Base-by-base conservation (phyloP, 2,113 vertebrate genomes). In the Ivindomyrus marchei region DNA sequence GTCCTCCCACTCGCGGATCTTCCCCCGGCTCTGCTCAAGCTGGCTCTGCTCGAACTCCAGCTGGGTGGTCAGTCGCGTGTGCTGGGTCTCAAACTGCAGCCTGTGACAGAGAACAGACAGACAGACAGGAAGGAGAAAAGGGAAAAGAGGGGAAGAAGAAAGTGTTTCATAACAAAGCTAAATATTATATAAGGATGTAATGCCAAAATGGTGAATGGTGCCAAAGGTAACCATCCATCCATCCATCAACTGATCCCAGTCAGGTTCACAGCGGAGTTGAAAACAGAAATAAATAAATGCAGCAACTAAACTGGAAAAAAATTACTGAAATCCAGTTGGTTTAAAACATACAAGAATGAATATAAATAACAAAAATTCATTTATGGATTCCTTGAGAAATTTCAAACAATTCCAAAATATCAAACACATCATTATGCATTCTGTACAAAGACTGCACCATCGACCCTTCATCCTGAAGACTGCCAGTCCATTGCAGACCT, bases 41-140 rank as follows among this genome's bases (percentile, higher is more conserved):
- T 97, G 96, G 11, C 90, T 95, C 87, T 91, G 95, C 88, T 95
- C 96, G 66, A 97, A 99, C 91, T 98, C 97, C 13, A 98, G 91
- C 90, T 98, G 97, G 90, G 95, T 2, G 2, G 92, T 96, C 77
- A 99, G 94, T 3, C 94, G 95, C 10, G 95, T 96, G 84, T 93
- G 94, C 90, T 98, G 98, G 91, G 93, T 97, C 93, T 98, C 97
- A 96, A 98, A 99, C 93, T 98, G 96, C 90, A 98, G 93, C 89
- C 98, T 99, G 93, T 50, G 17, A 87, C 6, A 84, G 3, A 62
- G 3, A 13, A 88, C n/a, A 19, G 62, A 88, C 24, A 19, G 62
- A 88, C 24, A 31, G 62, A 70, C 10, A 1, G n/a, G 45, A 88
- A 45, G 27, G n/a, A n/a, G 5, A 39, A 46, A 39, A 36, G n/a